A percentile compares a stretch with the other conserved stretches of the same genome.
These are phyloP conservation scores for Luehdorfia chinensis DNA, from an alignment of 1,140 invertebrate species.

Conservation along the genomic window DNA sequence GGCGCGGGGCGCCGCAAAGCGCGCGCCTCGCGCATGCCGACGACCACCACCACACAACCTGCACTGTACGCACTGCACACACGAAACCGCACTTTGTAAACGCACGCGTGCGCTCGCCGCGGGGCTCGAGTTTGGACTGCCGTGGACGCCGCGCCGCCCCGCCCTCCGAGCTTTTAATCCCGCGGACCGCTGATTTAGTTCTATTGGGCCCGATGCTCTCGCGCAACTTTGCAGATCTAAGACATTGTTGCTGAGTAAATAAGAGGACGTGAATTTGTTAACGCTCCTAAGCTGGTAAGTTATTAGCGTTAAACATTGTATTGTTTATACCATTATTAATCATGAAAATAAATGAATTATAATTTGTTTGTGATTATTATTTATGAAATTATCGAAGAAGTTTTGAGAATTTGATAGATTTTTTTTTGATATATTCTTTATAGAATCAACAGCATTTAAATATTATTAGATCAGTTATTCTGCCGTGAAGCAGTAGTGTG, in stretches of 20 bases:
- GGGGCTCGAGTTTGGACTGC: constrained; percentile 45
- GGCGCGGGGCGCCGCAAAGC: constrained; percentile 45
- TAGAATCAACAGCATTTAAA: too few species aligned
- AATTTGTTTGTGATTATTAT: too few species aligned
- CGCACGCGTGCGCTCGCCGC: constrained; percentile 38
- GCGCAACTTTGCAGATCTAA: too few species aligned
- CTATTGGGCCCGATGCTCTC: constrained; percentile 23
- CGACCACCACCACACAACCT: constrained; percentile 18
- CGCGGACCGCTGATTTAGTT: constrained; percentile 22
- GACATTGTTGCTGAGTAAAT: not conserved
- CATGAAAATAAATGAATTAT: too few species aligned
- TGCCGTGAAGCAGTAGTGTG: too few species aligned
- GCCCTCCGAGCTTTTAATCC: constrained; percentile 32
- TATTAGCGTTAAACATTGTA: too few species aligned
- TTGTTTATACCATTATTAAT: too few species aligned
- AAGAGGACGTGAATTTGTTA: not conserved
- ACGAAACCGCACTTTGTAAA: constrained; percentile 22
- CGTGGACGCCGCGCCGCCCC: constrained; percentile 35
- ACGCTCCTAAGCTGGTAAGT: constrained; percentile 8
- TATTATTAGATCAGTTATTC: too few species aligned
- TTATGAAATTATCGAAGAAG: too few species aligned
- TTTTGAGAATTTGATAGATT: too few species aligned
- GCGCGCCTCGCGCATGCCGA: constrained; percentile 48
- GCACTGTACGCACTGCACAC: constrained; percentile 27
- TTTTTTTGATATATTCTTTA: too few species aligned